phyloP scores from a whole-genome alignment of 2,888 invertebrate species.

The Patella caerulea region DNA sequence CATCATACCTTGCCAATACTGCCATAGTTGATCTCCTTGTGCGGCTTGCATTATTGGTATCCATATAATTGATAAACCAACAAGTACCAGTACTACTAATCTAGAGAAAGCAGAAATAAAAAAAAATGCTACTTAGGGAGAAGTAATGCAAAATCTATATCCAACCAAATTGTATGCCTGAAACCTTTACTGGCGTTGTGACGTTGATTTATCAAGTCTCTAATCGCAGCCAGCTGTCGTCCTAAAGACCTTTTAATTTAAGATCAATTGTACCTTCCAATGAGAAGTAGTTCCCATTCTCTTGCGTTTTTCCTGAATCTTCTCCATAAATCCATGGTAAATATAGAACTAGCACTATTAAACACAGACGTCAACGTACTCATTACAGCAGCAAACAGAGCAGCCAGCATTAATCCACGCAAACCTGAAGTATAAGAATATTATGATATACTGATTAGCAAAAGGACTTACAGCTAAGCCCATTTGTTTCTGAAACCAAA shows the following conservation, averaged over 20 bases:
- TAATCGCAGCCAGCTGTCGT: too few relatives aligned
- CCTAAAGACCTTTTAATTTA: too few relatives aligned
- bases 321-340: conserved; percentile 39
- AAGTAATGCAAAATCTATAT: too few relatives aligned
- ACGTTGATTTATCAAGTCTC: too few relatives aligned
- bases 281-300: conserved; percentile 32
- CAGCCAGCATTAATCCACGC: conserved; percentile 37
- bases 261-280: conserved; percentile 20
- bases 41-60: conserved; percentile 40
- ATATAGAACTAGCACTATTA: conserved; percentile 37
- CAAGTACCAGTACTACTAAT: conserved; percentile 31
- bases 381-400: conserved; percentile 38
- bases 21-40: conserved; percentile 51
- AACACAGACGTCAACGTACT: conserved; percentile 39
- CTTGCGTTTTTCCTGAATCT: conserved; percentile 24
- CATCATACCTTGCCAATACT: conserved; percentile 51
- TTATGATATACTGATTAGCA: neutral
- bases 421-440: conserved; percentile 21
- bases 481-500: too few relatives aligned
- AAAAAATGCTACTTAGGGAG: neutral
- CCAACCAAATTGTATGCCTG: too few relatives aligned
- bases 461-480: too few relatives aligned
- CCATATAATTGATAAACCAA: conserved; percentile 34
- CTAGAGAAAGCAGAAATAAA: conserved; percentile 20
- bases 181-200: too few relatives aligned